Conservation (phyloP, 2,113 vertebrate genomes). For the Ptilonorhynchus violaceus region DNA sequence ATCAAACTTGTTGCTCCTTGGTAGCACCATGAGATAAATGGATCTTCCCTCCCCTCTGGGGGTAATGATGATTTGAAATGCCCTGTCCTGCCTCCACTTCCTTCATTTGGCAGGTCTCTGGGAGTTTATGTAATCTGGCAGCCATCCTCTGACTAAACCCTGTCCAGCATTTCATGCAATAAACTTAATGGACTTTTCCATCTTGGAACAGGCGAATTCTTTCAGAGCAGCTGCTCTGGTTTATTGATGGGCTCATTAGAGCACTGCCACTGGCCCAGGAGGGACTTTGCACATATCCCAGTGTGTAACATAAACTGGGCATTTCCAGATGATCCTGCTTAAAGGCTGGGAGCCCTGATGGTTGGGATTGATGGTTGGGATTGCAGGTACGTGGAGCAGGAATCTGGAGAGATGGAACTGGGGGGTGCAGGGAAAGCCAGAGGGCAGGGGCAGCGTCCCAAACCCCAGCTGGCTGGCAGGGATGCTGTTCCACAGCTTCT, state of each 20-base stretch:
- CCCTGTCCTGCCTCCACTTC: not conserved
- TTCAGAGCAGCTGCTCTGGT: conserved; percentile 87
- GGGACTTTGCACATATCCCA: conserved; percentile 64
- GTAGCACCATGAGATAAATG: not conserved
- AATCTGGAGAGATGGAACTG: not conserved
- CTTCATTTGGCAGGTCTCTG: conserved; percentile 24
- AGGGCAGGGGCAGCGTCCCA: rapidly evolving
- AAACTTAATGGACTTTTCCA: conserved; percentile 77
- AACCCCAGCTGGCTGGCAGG: not conserved
- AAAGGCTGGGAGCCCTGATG: rapidly evolving
- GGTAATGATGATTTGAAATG: not conserved
- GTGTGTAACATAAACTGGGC: not conserved
- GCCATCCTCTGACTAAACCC: conserved; percentile 60
- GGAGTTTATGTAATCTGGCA: conserved; percentile 71
- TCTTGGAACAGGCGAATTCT: conserved; percentile 84
- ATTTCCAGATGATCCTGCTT: not conserved
- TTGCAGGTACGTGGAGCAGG: rapidly evolving
- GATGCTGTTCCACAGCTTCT: rapidly evolving
- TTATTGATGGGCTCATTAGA: conserved; percentile 93
- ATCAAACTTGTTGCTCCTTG: not conserved
- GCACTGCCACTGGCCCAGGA: conserved; percentile 72
- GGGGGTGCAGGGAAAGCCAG: not conserved
- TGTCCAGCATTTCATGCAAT: conserved; percentile 66
- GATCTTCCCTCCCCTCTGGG: not conserved
- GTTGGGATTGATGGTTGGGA: not conserved